Percentiles rank a stretch among this genome's conserved stretches.
These are phyloP conservation scores for Procambarus clarkii DNA, from an alignment of 1,140 invertebrate species.

Conservation along the genomic window DNA sequence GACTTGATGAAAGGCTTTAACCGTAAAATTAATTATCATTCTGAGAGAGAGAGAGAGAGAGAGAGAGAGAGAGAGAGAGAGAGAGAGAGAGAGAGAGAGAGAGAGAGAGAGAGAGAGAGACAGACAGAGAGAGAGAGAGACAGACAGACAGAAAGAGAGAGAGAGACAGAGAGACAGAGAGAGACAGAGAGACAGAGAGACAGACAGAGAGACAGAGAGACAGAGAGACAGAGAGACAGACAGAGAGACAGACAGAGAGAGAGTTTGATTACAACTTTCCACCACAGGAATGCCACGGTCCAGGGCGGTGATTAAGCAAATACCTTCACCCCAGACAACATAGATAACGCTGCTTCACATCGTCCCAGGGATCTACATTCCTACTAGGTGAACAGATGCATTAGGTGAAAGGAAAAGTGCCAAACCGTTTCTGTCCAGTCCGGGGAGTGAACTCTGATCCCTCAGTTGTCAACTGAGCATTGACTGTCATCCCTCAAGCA, in stretches of 20 bases:
- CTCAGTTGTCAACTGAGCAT: too few species aligned
- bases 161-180: constrained; percentile 45
- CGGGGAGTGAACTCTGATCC: too few species aligned
- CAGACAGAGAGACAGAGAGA: constrained; percentile 15
- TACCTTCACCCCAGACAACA: too few species aligned
- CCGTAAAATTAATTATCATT: neutral
- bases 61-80: constrained; percentile 36
- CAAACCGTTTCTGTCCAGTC: too few species aligned
- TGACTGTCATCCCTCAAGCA: too few species aligned
- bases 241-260: neutral
- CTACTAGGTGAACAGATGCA: too few species aligned
- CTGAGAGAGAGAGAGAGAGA: constrained; percentile 34
- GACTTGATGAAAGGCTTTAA: too few species aligned
- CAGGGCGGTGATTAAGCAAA: too few species aligned
- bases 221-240: constrained; percentile 21
- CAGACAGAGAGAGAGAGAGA: neutral
- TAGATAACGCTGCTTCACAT: too few species aligned
- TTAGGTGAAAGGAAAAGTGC: too few species aligned
- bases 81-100: constrained; percentile 23
- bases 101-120: constrained; percentile 30
- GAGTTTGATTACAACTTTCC: neutral
- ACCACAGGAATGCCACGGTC: too few species aligned
- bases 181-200: constrained; percentile 45
- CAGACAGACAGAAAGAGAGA: constrained; percentile 27
- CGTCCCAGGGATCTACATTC: too few species aligned